Evolutionary conservation across 2,113 vertebrate species (phyloP), one percentile per base, ranked within the genome.

Genomic region (Seriola quinqueradiata): DNA sequence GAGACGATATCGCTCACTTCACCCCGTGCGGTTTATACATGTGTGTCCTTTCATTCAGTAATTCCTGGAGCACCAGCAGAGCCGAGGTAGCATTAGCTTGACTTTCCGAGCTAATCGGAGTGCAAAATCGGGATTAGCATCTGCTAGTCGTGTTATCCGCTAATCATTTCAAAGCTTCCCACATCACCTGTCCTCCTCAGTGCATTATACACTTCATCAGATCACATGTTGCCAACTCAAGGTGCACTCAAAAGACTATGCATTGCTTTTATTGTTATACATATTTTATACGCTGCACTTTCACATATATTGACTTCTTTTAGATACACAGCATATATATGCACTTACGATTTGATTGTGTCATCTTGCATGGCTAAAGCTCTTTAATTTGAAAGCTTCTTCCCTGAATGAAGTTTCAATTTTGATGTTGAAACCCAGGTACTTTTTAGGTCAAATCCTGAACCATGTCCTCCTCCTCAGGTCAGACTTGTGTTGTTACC

Each of bases 141-240:
- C 55, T 13, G 10, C 12, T 55, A 48, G 64, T 66, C 48, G 25
- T n/a, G 36, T 87, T 81, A 76, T 83, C 65, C 25, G n/a, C 50
- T 85, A 77, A 86, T 90, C 79, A 74, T 69, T 50, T 84, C 52
- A 81, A 77, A 80, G 71, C 58, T 68, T 71, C 8, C 67, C 40
- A 38, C 67, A 48, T 71, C 69, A 48, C 32, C 69, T 57, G 42
- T 34, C 44, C 9, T 74, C 70, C 38, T 42, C 8, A 10, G 16
- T 28, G 68, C 36, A 55, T 79, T 69, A 68, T 17, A 67, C 57
- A 32, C 14, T 40, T 34, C 32, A 17, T 17, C 38, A 59, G 57
- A 11, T 66, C 42, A 7, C n/a, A 21, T 44, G 23, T 44, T 16
- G 16, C 73, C 25, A 38, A 42, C 36, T 61, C 50, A 8, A 25